These are phyloP conservation scores for Apodemus speciosus DNA, from an alignment of 2,113 vertebrate genomes.

Conservation along the genomic window DNA sequence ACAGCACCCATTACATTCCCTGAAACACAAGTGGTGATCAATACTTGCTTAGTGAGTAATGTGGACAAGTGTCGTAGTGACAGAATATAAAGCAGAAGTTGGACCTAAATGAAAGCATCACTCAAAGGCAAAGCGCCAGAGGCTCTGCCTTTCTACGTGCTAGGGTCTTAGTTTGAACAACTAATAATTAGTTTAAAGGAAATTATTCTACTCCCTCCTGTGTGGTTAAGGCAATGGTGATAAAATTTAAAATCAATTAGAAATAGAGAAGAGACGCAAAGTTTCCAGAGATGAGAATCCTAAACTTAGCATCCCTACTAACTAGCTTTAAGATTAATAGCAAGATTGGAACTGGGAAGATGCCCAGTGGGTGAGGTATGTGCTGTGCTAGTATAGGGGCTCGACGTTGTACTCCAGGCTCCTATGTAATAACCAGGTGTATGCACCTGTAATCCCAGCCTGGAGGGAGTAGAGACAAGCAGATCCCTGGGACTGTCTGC, in stretches of 20 bases:
- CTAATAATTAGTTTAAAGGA: conserved; percentile 21
- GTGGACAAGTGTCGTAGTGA: neutral
- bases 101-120: neutral
- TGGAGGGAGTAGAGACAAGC: neutral
- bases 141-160: neutral
- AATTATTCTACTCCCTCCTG: neutral
- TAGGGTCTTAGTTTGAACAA: neutral
- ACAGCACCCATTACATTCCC: neutral
- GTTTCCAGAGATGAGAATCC: neutral
- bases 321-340: conserved; percentile 14
- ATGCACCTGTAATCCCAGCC: neutral
- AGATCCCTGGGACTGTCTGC: neutral
- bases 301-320: neutral
- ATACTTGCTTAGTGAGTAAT: conserved; percentile 32
- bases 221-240: conserved; percentile 6
- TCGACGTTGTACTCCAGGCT: too few species aligned
- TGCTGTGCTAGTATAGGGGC: neutral
- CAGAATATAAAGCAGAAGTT: conserved; percentile 16
- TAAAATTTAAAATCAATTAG: conserved; percentile 47
- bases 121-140: conserved; percentile 15
- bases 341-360: neutral
- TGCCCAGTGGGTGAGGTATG: neutral
- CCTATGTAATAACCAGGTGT: neutral
- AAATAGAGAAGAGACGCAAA: conserved; percentile 1
- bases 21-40: neutral